Evolutionary conservation across 2,888 invertebrate species (phyloP), one percentile per base, ranked within the genome.

Genomic region (Orchesellides sinensis): DNA sequence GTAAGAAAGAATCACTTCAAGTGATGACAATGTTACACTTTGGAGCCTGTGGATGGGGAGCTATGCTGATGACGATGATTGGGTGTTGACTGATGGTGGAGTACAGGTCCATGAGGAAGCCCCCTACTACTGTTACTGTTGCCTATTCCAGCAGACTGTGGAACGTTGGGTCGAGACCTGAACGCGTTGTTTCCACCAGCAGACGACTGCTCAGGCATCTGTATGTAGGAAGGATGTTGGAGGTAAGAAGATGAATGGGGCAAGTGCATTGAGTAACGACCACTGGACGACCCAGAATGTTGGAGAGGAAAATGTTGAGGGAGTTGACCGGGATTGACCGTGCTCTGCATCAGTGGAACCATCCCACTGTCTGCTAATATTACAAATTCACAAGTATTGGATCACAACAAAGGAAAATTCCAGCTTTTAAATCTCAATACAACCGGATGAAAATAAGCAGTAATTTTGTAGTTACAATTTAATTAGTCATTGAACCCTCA

Each of bases 191-290:
- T 21, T 4, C 40, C 40, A 40, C 32, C n/a, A 5, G 66, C 35
- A 4, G 77, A 1, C 21, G 32, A 32, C 68, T 78, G 78, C 47
- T 78, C 78, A 61, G 68, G 78, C 49, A 78, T 78, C 69, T 78
- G 78, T 35, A 59, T 69, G 78, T 78, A 78, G 61, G 78, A 78
- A 69, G 69, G 69, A 61, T 78, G 78, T 40, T 69, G 78, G 59
- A 69, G 61, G 69, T n/a, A n/a, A n/a, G n/a, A n/a, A n/a, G n/a
- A n/a, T n/a, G 78, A 78, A 69, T 78, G 78, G 61, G 78, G 78
- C 32, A 69, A 78, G 78, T 78, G 78, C 68, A 78, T 78, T 56
- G 78, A 78, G 61, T 78, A 78, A 69, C 78, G 78, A 78, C 78
- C 78, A 66, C 69, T 78, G 59, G 66, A 54, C n/a, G n/a, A 63